phyloP scores from a whole-genome alignment of 2,113 vertebrate genomes.

The Casuarius casuarius region DNA sequence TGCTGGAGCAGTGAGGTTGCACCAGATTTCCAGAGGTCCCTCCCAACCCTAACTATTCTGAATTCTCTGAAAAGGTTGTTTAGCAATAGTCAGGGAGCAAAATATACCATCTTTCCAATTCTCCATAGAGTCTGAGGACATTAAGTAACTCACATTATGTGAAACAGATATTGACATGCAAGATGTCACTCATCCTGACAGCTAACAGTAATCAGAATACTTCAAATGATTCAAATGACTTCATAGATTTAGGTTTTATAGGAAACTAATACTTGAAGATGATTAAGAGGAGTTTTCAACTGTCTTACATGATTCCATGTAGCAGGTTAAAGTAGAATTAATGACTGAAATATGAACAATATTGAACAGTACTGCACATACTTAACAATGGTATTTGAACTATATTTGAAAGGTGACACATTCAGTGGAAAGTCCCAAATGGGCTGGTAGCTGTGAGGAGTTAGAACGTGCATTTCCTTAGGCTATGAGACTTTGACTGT shows the following conservation, averaged over 20 bases:
- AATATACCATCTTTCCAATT: background rate
- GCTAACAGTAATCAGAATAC: background rate
- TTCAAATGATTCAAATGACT: background rate
- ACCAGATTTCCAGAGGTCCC: background rate
- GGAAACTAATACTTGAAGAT: background rate
- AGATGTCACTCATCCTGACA: background rate
- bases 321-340: background rate
- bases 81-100: background rate
- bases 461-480: background rate
- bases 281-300: background rate
- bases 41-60: too few relatives aligned
- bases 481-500: background rate
- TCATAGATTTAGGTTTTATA: background rate
- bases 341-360: too few relatives aligned
- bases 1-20: background rate
- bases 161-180: background rate
- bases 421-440: background rate
- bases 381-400: background rate
- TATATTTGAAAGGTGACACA: background rate
- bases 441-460: background rate
- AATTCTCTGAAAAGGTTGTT: background rate
- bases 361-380: background rate
- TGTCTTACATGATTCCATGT: background rate
- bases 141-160: background rate
- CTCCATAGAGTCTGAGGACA: background rate